Evolutionary conservation across 2,797 vertebrate species (phyloP), one percentile per base, ranked within the genome.

Genomic region (Rhynchotus rufescens): DNA sequence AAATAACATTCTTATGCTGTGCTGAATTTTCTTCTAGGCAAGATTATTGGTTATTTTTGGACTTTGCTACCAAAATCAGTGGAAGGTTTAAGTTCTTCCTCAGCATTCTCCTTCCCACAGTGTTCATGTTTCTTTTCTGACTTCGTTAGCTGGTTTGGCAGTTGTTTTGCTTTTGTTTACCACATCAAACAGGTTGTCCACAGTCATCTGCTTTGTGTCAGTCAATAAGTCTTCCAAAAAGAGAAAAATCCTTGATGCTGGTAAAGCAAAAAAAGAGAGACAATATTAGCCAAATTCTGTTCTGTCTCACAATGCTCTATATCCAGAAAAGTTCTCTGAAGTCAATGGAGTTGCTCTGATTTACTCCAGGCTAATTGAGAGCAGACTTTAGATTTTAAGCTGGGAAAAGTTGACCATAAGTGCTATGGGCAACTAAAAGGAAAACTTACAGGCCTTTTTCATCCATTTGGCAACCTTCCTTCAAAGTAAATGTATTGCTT

Each of bases 181-280:
- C 95, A 96, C 95, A 95, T 96, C 94, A 96, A 96, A 96, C 79
- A 94, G 90, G 90, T 96, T 94, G 84, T 92, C 71, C 91, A 92
- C 66, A 95, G 64, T 95, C 94, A 94, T 94, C 91, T 95, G 94
- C 79, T 94, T 90, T 94, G 22, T 94, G 88, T 96, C 91, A 90
- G 83, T 52, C 0, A 56, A 84, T 93, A 94, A 93, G 81, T 93
- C 84, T 89, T 95, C 86, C 88, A 84, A 79, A 93, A 93, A 57
- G 47, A 79, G 79, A 87, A 80, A 77, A 95, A 85, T 85, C 65
- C 67, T 20, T 74, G 32, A 22, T 89, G 79, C 86, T 1, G 7
- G 84, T 95, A 94, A 92, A 95, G 80, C 72, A 93, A 76, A 91
- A 84, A 44, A 40, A 40, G 40, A 40, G 40, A 28, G 47, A 54